Percentiles rank a stretch among this genome's conserved stretches.
Evolutionary conservation across 2,113 vertebrate species (phyloP).

Genomic region (Strigops habroptila): DNA sequence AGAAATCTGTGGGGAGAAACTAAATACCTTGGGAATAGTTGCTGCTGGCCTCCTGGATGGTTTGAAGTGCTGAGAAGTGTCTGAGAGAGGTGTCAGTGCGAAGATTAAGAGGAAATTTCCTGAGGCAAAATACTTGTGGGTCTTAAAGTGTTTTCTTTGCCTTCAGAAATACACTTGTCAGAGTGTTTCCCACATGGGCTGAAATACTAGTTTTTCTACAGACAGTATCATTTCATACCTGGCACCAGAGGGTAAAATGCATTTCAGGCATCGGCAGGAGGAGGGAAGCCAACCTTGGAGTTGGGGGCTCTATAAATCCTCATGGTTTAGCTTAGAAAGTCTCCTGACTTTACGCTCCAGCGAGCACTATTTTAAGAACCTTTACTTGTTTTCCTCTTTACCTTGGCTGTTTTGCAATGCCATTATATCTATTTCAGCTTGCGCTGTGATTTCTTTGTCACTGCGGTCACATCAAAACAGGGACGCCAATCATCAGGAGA

Average conservation of each 20-base stretch:
- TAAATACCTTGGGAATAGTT: conserved; percentile 48
- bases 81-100: neutral
- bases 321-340: neutral
- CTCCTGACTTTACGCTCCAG: neutral
- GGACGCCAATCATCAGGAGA: neutral
- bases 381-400: neutral
- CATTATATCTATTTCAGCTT: neutral
- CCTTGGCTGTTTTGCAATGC: neutral
- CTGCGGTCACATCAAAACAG: neutral
- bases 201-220: neutral
- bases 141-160: conserved; percentile 72
- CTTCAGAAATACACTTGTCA: neutral
- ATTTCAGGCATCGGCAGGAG: neutral
- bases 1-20: conserved; percentile 35
- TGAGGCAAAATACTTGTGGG: conserved; percentile 74
- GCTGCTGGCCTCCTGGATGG: neutral
- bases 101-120: conserved; percentile 68
- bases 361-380: neutral
- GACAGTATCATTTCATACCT: neutral
- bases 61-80: neutral
- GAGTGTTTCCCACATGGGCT: neutral
- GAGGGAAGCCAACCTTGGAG: neutral
- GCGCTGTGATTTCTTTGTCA: neutral
- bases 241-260: neutral
- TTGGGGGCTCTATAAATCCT: neutral